These are phyloP conservation scores for Eulemur rufifrons DNA, from an alignment of 2,113 vertebrate species.

Conservation along the genomic window DNA sequence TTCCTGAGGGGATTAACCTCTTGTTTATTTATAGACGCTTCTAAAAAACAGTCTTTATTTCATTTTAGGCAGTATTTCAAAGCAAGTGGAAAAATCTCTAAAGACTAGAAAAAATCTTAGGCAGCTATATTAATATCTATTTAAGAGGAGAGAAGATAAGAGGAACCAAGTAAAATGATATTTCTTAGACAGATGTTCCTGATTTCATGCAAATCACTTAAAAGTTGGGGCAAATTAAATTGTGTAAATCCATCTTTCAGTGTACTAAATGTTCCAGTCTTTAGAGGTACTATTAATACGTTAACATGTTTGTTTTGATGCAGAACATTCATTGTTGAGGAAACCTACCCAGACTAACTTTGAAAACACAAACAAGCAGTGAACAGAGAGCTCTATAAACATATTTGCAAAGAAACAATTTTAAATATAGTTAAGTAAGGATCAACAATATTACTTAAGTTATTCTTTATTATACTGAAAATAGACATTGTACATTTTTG, in stretches of 20 bases:
- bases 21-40: conserved; percentile 7
- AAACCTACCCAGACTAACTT: neutral
- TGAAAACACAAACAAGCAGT: conserved; percentile 2
- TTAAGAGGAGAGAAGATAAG: neutral
- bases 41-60: neutral
- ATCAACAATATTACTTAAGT: neutral
- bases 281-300: neutral
- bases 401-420: neutral
- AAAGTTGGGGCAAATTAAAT: neutral
- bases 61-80: conserved; percentile 16
- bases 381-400: neutral
- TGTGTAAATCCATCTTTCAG: neutral
- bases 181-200: neutral
- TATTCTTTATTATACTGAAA: neutral
- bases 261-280: neutral
- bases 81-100: neutral
- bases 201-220: conserved; percentile 1
- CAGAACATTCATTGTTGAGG: conserved; percentile 4
- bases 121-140: neutral
- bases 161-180: neutral
- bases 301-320: neutral
- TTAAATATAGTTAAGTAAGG: neutral
- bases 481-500: neutral
- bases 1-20: conserved; percentile 15
- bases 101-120: neutral